Evolutionary conservation across 2,113 vertebrate species (phyloP).

Genomic region (Amphiprion ocellaris): DNA sequence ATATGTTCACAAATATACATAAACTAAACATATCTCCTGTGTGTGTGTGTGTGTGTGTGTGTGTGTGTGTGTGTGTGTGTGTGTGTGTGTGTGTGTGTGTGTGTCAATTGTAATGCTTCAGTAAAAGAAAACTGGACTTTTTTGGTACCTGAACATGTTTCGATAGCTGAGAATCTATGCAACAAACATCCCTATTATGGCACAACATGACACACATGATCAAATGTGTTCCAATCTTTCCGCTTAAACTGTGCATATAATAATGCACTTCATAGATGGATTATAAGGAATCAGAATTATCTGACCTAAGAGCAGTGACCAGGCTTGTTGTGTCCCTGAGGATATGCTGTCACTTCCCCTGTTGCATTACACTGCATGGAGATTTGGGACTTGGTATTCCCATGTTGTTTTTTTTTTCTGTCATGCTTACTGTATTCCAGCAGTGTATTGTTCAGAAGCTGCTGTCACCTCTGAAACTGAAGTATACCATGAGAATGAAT

Average conservation of each 20-base stretch:
- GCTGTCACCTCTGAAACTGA: background rate
- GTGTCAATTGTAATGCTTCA: too few relatives aligned
- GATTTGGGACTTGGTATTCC: slow-evolving; percentile 9
- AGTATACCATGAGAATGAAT: background rate
- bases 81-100: too few relatives aligned
- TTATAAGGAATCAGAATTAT: background rate
- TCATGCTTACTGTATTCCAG: background rate
- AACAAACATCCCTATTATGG: background rate
- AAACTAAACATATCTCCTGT: too few relatives aligned
- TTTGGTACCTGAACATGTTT: too few relatives aligned
- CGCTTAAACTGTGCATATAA: background rate
- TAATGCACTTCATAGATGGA: background rate
- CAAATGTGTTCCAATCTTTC: background rate
- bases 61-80: too few relatives aligned
- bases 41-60: too few relatives aligned
- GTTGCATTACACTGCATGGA: slow-evolving; percentile 16
- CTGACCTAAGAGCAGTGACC: background rate
- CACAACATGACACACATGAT: background rate
- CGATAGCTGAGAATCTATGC: too few relatives aligned
- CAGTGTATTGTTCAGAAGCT: background rate
- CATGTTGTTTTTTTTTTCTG: slow-evolving; percentile 19
- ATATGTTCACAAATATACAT: too few relatives aligned
- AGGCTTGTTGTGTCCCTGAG: background rate
- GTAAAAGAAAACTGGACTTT: too few relatives aligned
- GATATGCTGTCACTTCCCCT: slow-evolving; percentile 6